Evolutionary conservation across 2,888 invertebrate genomes (phyloP).

Genomic region (Synanthedon andrenaeformis): DNA sequence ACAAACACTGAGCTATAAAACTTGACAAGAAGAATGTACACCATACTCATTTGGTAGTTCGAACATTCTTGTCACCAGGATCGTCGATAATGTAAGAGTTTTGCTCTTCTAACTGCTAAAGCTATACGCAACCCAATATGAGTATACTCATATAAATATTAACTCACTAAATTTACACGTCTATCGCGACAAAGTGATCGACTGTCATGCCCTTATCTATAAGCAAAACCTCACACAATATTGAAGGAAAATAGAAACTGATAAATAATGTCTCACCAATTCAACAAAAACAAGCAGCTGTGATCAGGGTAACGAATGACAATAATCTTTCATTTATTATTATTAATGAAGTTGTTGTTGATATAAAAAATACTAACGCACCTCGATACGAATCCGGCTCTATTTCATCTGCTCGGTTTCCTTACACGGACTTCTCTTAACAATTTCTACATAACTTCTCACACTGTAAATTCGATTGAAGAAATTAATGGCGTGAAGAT

Average conservation of each 20-base stretch:
- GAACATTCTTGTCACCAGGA: background rate
- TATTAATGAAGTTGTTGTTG: background rate
- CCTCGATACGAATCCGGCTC: constrained; percentile 31
- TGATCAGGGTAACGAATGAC: background rate
- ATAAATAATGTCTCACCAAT: background rate
- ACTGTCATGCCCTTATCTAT: background rate
- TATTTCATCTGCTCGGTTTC: constrained; percentile 32
- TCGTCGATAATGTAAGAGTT: background rate
- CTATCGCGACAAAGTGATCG: background rate
- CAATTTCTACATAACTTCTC: constrained; percentile 50
- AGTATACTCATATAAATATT: background rate
- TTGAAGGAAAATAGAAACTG: background rate
- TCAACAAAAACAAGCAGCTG: background rate
- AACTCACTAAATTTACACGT: background rate
- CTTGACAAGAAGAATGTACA: constrained; percentile 23
- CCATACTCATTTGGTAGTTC: constrained; percentile 18
- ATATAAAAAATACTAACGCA: constrained; percentile 28
- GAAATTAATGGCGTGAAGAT: constrained; percentile 12
- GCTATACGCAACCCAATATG: background rate
- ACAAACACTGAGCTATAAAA: constrained; percentile 20
- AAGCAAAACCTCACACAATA: background rate
- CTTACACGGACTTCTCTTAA: constrained; percentile 35
- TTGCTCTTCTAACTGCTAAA: background rate
- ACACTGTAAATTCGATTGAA: constrained; percentile 18
- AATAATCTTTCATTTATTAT: background rate